Evolutionary conservation across 2,113 vertebrate species (phyloP).

Genomic region (Emydura subglobosa): DNA sequence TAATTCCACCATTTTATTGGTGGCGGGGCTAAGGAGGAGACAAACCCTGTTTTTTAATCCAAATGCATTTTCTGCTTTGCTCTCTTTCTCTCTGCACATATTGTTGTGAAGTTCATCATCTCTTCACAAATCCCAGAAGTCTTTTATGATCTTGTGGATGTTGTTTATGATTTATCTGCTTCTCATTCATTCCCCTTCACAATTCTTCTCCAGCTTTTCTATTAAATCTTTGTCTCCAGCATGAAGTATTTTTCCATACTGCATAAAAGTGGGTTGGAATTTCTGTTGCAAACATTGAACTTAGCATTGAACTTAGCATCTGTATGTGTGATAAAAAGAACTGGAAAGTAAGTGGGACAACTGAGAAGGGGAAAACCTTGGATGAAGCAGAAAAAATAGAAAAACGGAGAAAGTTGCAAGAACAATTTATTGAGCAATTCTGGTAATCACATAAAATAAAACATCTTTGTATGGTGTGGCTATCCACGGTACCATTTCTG

Average conservation of each 20-base stretch:
- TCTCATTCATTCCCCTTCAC: neutral
- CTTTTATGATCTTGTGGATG: neutral
- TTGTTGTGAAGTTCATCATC: neutral
- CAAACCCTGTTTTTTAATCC: neutral
- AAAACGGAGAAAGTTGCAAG: neutral
- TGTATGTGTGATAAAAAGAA: neutral
- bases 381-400: neutral
- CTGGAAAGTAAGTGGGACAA: neutral
- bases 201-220: neutral
- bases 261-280: neutral
- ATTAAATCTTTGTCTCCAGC: neutral
- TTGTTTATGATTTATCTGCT: neutral
- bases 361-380: neutral
- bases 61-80: neutral
- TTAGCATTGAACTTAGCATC: neutral
- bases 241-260: neutral
- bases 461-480: neutral
- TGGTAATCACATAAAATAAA: neutral
- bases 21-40: neutral
- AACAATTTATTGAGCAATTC: neutral
- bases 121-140: neutral
- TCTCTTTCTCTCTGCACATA: neutral
- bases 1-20: neutral
- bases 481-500: slow-evolving; percentile 3
- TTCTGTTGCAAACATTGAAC: neutral